phyloP scores from a whole-genome alignment of 2,113 vertebrate genomes.

The Sorex araneus region DNA sequence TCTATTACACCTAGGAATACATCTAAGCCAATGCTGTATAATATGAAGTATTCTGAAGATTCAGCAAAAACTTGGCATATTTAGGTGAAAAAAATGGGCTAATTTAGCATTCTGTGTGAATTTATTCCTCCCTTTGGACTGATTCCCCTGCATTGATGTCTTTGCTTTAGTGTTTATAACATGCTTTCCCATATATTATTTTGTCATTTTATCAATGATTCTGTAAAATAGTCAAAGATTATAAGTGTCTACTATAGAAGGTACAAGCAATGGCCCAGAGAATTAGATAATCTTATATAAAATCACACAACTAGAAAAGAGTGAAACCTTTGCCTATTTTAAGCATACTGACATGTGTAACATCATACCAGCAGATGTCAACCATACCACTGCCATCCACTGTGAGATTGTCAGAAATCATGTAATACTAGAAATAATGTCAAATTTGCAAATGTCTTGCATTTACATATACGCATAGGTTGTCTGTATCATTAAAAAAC shows the following conservation, averaged over 20 bases:
- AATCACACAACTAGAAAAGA: neutral
- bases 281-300: neutral
- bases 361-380: neutral
- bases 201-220: slow-evolving; percentile 51
- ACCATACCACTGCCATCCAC: neutral
- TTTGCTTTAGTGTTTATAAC: slow-evolving; percentile 33
- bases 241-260: neutral
- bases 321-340: neutral
- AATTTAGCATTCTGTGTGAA: neutral
- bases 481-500: slow-evolving; percentile 32
- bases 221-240: neutral
- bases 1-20: neutral
- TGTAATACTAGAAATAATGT: neutral
- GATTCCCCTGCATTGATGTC: neutral
- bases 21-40: slow-evolving; percentile 8
- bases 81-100: neutral
- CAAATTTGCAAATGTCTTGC: neutral
- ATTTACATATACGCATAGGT: neutral
- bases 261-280: neutral
- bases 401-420: neutral
- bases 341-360: neutral
- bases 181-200: neutral
- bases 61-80: slow-evolving; percentile 28
- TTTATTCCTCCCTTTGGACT: slow-evolving; percentile 34
- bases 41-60: slow-evolving; percentile 2